Evolutionary conservation across 1,140 invertebrate genomes (phyloP).

Genomic region (Bombus fervidus): DNA sequence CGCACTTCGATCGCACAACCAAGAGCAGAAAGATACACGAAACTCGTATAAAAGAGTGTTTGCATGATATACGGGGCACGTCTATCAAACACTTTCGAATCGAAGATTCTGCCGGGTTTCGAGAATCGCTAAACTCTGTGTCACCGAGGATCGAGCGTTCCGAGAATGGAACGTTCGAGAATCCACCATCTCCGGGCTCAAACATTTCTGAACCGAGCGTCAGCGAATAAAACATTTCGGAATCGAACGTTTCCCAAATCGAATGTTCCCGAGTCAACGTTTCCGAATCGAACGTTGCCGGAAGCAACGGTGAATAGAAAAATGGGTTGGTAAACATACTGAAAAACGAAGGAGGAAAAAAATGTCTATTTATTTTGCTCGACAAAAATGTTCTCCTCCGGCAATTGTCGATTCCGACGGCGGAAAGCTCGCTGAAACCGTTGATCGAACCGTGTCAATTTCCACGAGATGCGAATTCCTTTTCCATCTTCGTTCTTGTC

Average conservation of each 20-base stretch:
- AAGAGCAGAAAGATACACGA: neutral
- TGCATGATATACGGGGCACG: neutral
- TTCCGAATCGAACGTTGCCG: neutral
- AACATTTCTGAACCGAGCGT: neutral
- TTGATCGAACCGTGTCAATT: neutral
- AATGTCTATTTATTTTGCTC: neutral
- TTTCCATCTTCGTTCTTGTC: too few relatives aligned
- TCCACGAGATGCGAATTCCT: neutral
- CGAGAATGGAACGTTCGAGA: neutral
- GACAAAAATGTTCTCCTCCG: neutral
- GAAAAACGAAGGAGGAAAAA: neutral
- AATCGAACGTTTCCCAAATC: neutral
- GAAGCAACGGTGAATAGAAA: neutral
- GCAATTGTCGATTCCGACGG: neutral
- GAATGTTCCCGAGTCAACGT: neutral
- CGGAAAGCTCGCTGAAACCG: neutral
- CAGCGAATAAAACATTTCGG: slow-evolving; percentile 1
- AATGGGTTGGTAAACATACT: neutral
- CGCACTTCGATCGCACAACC: neutral
- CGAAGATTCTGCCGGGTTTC: neutral
- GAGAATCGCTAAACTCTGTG: neutral
- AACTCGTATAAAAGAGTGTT: neutral
- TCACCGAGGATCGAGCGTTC: neutral
- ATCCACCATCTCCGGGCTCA: neutral
- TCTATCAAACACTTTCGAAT: neutral